Evolutionary conservation across 2,113 vertebrate genomes (phyloP).

Genomic region (Cinclus cinclus): DNA sequence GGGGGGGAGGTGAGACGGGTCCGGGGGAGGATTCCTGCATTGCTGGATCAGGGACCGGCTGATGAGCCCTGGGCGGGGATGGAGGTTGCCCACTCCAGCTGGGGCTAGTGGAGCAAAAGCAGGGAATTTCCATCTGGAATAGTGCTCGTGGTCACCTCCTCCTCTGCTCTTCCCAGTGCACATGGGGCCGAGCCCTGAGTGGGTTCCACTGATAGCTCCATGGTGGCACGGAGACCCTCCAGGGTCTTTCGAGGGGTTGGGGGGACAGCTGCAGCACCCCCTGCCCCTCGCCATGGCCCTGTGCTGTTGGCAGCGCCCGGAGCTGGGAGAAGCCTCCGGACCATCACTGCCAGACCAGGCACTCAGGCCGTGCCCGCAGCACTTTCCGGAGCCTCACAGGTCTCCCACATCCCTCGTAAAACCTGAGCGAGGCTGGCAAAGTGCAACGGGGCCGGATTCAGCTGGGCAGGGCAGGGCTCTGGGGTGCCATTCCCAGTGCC

Average conservation of each 20-base stretch:
- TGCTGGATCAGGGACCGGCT: not conserved
- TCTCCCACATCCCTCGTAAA: not conserved
- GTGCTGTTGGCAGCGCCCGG: not conserved
- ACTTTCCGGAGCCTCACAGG: fast-evolving
- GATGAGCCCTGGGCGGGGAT: fast-evolving
- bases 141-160: not conserved
- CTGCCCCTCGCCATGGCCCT: fast-evolving
- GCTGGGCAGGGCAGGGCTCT: not conserved
- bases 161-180: fast-evolving
- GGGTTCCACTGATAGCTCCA: fast-evolving
- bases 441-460: not conserved
- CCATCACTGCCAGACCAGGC: not conserved
- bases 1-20: too few relatives aligned
- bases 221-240: fast-evolving
- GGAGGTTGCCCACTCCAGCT: not conserved
- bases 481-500: not conserved
- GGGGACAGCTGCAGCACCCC: not conserved
- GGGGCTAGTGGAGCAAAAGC: not conserved
- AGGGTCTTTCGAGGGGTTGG: not conserved
- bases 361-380: slow-evolving; percentile 3
- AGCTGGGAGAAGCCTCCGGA: not conserved
- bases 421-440: not conserved
- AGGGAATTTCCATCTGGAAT: fast-evolving
- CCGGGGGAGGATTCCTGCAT: too few relatives aligned
- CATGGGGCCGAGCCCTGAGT: not conserved